These are phyloP conservation scores for Actias luna DNA, from an alignment of 2,888 invertebrate species.

Conservation along the genomic window DNA sequence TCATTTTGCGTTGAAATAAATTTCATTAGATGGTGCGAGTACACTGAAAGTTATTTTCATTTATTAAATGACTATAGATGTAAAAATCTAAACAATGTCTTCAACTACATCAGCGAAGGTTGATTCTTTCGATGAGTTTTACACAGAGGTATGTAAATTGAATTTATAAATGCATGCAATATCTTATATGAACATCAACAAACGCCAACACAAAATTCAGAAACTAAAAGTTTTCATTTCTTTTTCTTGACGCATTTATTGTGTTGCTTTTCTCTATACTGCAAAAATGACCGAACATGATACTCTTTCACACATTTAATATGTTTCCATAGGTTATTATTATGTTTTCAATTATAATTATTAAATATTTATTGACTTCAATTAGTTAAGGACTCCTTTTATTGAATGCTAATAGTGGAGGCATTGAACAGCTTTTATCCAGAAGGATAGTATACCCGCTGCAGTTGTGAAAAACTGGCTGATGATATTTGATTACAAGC, in stretches of 20 bases:
- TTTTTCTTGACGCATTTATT: neutral
- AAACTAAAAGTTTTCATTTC: neutral
- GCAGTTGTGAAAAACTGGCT: too few species aligned
- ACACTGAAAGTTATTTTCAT: neutral
- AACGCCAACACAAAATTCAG: neutral
- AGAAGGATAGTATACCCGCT: too few species aligned
- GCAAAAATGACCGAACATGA: neutral
- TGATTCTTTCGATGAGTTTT: constrained; percentile 90
- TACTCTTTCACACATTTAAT: neutral
- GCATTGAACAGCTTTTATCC: too few species aligned
- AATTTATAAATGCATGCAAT: neutral
- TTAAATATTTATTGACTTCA: too few species aligned
- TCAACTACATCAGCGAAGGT: constrained; percentile 73
- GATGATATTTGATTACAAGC: too few species aligned
- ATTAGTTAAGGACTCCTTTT: too few species aligned
- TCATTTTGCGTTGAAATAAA: neutral
- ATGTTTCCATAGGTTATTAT: neutral
- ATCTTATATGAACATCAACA: neutral
- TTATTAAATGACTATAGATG: constrained; percentile 5
- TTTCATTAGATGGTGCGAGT: neutral
- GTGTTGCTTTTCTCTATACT: neutral
- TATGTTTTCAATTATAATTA: too few species aligned
- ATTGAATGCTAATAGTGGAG: too few species aligned
- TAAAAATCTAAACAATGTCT: constrained; percentile 40
- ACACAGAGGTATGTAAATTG: constrained; percentile 83